These are phyloP conservation scores for Semnopithecus entellus DNA, from an alignment of 2,113 vertebrate genomes.

Conservation along the genomic window DNA sequence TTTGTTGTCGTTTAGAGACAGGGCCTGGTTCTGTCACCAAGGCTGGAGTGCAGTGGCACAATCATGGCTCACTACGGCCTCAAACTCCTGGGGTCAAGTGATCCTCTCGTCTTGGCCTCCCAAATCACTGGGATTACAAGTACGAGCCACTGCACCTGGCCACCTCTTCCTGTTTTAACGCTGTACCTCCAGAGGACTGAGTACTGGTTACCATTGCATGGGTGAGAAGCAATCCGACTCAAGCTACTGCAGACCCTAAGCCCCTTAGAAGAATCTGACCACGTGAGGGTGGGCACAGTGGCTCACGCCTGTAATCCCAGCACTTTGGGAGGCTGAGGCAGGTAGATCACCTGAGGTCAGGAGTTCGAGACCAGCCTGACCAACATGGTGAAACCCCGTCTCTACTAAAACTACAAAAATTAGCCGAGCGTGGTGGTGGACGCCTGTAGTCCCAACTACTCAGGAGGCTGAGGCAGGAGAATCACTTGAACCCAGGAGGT, in stretches of 20 bases:
- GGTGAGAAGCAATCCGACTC: neutral
- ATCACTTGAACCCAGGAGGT: too few species aligned
- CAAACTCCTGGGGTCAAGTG: neutral
- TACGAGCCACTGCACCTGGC: neutral
- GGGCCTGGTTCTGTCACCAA: too few species aligned
- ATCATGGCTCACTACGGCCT: neutral
- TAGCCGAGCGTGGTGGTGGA: rapidly evolving
- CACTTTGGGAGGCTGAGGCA: too few species aligned
- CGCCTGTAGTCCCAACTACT: too few species aligned
- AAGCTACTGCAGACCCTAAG: neutral
- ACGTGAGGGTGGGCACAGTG: rapidly evolving
- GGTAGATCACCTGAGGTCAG: too few species aligned
- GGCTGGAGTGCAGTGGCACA: too few species aligned
- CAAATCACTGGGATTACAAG: neutral
- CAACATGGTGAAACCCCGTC: too few species aligned
- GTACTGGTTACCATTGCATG: neutral
- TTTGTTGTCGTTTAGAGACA: too few species aligned
- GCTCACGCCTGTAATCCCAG: too few species aligned
- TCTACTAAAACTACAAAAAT: too few species aligned
- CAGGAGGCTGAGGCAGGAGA: too few species aligned
- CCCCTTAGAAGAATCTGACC: neutral
- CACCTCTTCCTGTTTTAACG: neutral
- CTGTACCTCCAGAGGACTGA: neutral
- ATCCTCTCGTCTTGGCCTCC: neutral
- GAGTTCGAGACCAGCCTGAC: too few species aligned